Base-by-base conservation (phyloP, 1,140 invertebrate genomes). In the Zophobas morio region DNA sequence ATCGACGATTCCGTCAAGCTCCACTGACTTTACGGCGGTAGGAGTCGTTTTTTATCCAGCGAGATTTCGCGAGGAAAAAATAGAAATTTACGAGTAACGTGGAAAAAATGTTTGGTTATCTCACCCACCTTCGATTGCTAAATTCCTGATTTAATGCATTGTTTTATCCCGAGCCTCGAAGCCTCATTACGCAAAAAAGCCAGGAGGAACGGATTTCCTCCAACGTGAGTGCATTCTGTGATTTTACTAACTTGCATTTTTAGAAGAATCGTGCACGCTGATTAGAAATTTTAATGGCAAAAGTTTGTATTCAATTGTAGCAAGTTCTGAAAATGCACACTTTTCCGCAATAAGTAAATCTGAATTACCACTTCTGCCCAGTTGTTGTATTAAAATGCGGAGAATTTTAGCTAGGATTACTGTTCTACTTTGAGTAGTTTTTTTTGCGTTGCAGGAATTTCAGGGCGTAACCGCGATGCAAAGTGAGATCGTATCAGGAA, bases 221-320 rank as follows among this genome's bases (percentile, higher is more conserved):
- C 6, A 0, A 34, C 35, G 35, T 63, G 42, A 66, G 60, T 66
- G 60, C 60, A 66, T 66, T 63, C 8, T 66, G 60, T 66, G 60
- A 66, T 66, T 66, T 66, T 66, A 51, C 39, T 63, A 63, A 66
- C 60, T 42, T 42, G 39, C 60, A 66, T 39, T 66, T 20, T 66
- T 66, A 42, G 20, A 6, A 39, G n/a, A 39, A 66, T 42, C 33
- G 20, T 66, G 60, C 60, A 66, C 33, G 60, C 60, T 66, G 60
- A 66, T 66, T 66, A 66, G 60, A 66, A 63, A 66, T 66, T 66
- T 66, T 66, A 66, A 66, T 42, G 60, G 60, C 20, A 42, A 66
- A 66, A 66, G 60, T 66, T 66, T 66, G 60, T 66, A 32, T 33
- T 66, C 60, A 66, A 32, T 66, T 66, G 60, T 66, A 20, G 60